Conservation (phyloP, 2,113 vertebrate genomes). For the Seriola quinqueradiata region DNA sequence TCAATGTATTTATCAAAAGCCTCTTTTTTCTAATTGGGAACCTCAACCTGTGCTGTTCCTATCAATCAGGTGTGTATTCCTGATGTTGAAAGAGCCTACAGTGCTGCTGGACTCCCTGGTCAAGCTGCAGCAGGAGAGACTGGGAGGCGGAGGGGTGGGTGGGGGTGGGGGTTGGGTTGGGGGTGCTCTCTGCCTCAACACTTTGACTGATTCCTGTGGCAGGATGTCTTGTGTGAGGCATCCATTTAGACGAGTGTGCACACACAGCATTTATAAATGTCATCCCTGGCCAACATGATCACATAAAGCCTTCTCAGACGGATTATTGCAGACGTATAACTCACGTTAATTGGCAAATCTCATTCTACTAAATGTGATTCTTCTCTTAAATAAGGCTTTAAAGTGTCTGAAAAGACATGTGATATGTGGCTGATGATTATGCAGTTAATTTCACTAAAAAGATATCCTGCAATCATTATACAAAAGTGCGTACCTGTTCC, state of each 20-base stretch:
- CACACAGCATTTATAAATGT: conserved; percentile 86
- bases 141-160: not conserved
- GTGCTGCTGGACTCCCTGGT: conserved; percentile 1
- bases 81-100: not conserved
- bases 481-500: conserved; percentile 32
- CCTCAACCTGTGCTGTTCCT: conserved; percentile 10
- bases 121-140: conserved; percentile 21
- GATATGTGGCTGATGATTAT: conserved; percentile 41
- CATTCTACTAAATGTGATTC: conserved; percentile 73
- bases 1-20: conserved; percentile 57
- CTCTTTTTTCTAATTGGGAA: conserved; percentile 44
- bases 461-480: conserved; percentile 45
- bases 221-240: conserved; percentile 71
- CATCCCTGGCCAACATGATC: conserved; percentile 78
- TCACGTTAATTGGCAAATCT: conserved; percentile 81
- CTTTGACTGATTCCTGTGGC: conserved; percentile 77
- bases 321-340: conserved; percentile 79
- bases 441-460: conserved; percentile 54
- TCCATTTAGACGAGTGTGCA: conserved; percentile 81
- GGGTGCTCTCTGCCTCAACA: conserved; percentile 47
- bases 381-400: conserved; percentile 71
- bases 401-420: conserved; percentile 59
- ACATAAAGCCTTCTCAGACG: conserved; percentile 76
- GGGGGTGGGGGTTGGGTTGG: not conserved
- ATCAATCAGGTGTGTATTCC: conserved; percentile 37